Base-by-base conservation (phyloP, 2,888 invertebrate species). In the Charanyca ferruginea region DNA sequence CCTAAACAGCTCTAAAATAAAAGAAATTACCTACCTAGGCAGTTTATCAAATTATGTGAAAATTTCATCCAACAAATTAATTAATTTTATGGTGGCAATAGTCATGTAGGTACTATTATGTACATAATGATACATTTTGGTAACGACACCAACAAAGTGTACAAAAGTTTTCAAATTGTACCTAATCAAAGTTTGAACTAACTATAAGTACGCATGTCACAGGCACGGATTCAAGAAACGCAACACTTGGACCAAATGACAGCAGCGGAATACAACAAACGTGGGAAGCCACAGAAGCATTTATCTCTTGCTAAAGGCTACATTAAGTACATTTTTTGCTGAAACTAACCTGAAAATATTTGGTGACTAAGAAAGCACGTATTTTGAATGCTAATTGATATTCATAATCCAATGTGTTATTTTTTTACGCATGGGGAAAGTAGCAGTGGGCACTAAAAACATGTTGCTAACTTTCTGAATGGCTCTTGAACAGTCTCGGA, bases 221-320 rank as follows among this genome's bases (percentile, higher is more conserved):
- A 73, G 55, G 53, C 55, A 72, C 47, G 11, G 51, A 61, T 66
- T 25, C 55, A 22, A 44, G 28, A 52, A 52, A 28, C 42, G 45
- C 23, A 61, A 32, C 41, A 32, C 28, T 18, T 44, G 49, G 18
- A 42, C 3, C 1, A 45, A 41, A 73, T 45, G 35, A 49, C 74
- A 42, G 44, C 53, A 42, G 44, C 53, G 22, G 22, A 53, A 23
- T 60, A 59, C 25, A 25, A 55, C 32, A 11, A 28, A 54, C 51
- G 62, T 76, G 51, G 64, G 54, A 58, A 48, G 58, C 47, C 49
- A 58, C 63, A 64, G 44, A 51, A 61, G 32, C 57, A 53, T 66
- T 73, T 69, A 73, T 61, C 47, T 65, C 1, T 44, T 25, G 13
- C 23, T 45, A 77, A n/a, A n/a, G n/a, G n/a, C n/a, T 58, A 11